These are phyloP conservation scores for Esox masquinongy DNA, from an alignment of 2,797 vertebrate genomes.

Conservation along the genomic window DNA sequence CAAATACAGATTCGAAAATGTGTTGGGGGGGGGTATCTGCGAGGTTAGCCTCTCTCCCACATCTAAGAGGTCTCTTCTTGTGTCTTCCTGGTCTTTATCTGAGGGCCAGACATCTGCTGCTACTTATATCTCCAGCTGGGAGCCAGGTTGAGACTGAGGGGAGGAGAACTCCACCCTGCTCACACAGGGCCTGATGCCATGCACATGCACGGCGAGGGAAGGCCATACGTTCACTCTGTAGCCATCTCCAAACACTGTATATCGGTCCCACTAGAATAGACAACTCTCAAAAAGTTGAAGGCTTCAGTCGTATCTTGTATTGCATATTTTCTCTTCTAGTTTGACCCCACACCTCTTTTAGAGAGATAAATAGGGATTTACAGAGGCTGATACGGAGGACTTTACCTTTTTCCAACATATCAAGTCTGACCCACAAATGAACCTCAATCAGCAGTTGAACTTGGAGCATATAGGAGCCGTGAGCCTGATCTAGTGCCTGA, in stretches of 20 bases:
- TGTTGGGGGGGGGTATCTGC: conserved; percentile 52
- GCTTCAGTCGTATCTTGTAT: background rate
- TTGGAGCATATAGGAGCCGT: conserved; percentile 14
- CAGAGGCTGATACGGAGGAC: background rate
- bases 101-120: conserved; percentile 79
- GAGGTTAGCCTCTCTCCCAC: conserved; percentile 71
- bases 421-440: conserved; percentile 28
- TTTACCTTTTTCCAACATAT: background rate
- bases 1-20: background rate
- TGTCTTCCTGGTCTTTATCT: conserved; percentile 74
- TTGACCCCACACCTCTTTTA: background rate
- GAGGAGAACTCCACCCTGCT: conserved; percentile 38
- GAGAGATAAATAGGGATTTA: background rate
- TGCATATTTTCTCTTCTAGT: background rate
- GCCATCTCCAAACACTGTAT: conserved; percentile 43
- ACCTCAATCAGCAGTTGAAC: conserved; percentile 51
- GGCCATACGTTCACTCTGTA: conserved; percentile 45
- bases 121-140: conserved; percentile 74
- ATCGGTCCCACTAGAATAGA: background rate
- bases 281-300: background rate
- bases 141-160: conserved; percentile 56
- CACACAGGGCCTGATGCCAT: conserved; percentile 43
- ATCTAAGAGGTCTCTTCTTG: conserved; percentile 74
- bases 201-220: conserved; percentile 52
- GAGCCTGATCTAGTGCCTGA: conserved; percentile 38